Conservation (phyloP, 2,113 vertebrate genomes). For the Myxocyprinus asiaticus region DNA sequence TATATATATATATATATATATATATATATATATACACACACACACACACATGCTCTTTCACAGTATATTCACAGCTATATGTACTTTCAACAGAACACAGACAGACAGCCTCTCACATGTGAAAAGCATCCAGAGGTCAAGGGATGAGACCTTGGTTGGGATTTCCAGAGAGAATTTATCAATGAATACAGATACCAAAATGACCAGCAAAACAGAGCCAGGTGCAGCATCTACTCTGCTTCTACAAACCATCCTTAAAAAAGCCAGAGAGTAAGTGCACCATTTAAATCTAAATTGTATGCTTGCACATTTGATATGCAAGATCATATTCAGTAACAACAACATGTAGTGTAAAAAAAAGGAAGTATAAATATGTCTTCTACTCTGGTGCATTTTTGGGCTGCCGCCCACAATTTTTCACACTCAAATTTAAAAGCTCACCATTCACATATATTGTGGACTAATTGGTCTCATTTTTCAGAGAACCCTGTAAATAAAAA, state of each 20-base stretch:
- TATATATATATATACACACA: not conserved
- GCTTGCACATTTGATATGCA: too few relatives aligned
- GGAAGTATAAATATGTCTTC: too few relatives aligned
- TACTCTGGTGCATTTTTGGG: too few relatives aligned
- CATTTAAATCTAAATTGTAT: too few relatives aligned
- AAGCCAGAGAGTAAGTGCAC: conserved; percentile 33
- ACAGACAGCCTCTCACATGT: conserved; percentile 33
- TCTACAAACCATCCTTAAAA: conserved; percentile 12
- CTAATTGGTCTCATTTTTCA: too few relatives aligned
- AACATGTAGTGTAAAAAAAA: too few relatives aligned
- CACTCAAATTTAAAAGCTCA: too few relatives aligned
- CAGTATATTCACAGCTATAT: not conserved
- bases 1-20: not conserved
- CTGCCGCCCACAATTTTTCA: too few relatives aligned
- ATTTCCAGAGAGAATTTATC: conserved; percentile 37
- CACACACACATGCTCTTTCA: not conserved
- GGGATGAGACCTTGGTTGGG: conserved; percentile 39
- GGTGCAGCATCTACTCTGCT: not conserved
- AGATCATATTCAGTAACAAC: too few relatives aligned
- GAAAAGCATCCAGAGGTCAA: conserved; percentile 38
- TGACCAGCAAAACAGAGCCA: not conserved
- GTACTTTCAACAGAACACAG: conserved; percentile 54
- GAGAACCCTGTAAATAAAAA: too few relatives aligned
- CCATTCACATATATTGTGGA: too few relatives aligned
- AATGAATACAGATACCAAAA: conserved; percentile 45